A percentile compares a stretch with the other conserved stretches of the same genome.
Evolutionary conservation across 2,797 vertebrate species (phyloP).

Genomic region (Botia almorhae): DNA sequence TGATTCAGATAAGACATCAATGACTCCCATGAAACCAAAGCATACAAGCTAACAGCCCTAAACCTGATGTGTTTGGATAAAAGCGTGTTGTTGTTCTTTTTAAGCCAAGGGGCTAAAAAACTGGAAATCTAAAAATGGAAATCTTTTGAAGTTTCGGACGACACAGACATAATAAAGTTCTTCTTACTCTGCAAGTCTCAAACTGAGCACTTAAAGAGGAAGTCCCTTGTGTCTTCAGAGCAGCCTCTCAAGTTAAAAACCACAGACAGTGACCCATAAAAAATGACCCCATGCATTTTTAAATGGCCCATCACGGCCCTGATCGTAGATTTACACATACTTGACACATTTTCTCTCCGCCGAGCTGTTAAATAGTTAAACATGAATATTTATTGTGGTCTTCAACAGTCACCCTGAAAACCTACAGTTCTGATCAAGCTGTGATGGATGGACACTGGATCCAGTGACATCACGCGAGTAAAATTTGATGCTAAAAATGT

Average conservation of each 20-base stretch:
- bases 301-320: slow-evolving; percentile 37
- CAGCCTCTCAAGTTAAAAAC: not conserved
- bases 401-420: not conserved
- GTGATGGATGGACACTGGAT: not conserved
- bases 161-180: slow-evolving; percentile 13
- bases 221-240: slow-evolving; percentile 19
- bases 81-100: slow-evolving; percentile 5
- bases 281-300: slow-evolving; percentile 54
- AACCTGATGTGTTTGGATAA: slow-evolving; percentile 14
- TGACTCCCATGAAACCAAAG: slow-evolving; percentile 7
- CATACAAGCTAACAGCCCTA: slow-evolving; percentile 9
- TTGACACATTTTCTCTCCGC: slow-evolving; percentile 47
- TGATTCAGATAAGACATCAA: slow-evolving; percentile 38
- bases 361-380: slow-evolving; percentile 48
- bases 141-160: slow-evolving; percentile 34
- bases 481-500: too few relatives aligned
- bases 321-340: slow-evolving; percentile 47
- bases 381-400: slow-evolving; percentile 45
- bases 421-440: not conserved
- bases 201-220: slow-evolving; percentile 12
- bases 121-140: too few relatives aligned
- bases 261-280: slow-evolving; percentile 30
- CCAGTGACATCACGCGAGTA: not conserved
- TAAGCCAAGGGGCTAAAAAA: slow-evolving; percentile 19
- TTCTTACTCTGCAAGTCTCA: not conserved